Base-by-base conservation (phyloP, 2,113 vertebrate genomes). In the Coptodon rendalli region DNA sequence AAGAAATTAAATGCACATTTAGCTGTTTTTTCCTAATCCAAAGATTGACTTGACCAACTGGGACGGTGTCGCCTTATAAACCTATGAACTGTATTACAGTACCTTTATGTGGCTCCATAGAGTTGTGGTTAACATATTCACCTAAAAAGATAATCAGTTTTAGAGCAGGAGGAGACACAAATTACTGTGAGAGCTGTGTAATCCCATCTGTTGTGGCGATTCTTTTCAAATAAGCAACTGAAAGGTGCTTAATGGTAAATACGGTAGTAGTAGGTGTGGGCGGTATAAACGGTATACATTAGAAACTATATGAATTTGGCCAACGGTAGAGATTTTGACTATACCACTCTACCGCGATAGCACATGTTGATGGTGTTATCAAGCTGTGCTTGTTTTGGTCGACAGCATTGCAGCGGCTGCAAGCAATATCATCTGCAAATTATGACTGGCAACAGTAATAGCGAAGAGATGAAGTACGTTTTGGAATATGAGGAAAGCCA, bases 1-100 rank as follows among this genome's bases (percentile, higher is more conserved):
- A 71, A 71, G 66, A 71, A 43, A 71, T 71, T 24, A 71, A 71
- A 40, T 71, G 66, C 38, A 68, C 36, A n/a, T 68, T 38, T 68
- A n/a, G 10, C 19, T 8, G 36, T 40, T 68, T 68, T 68, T 68
- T 68, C 1, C 34, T 68, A 38, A n/a, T 68, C 11, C 63, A 68
- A 68, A 68, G 19, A 68, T 22, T 22, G 22, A 22, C 31, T 19
- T 63, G 31, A 36, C 9, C 31, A 66, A 12, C 61, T 0, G 9
- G 34, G 61, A 66, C 10, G 6, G 34, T 63, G 29, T 19, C 31
- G 3, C 17, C 31, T 66, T 66, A 36, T 66, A 66, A 66, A 12
- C 61, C 31, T n/a, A 36, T n/a, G 17, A 36, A 66, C 61, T 36
- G 4, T 66, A 36, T 66, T 66, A 66, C 17, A 12, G 61, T 36